A percentile compares a stretch with the other conserved stretches of the same genome.
Evolutionary conservation across 2,888 invertebrate genomes (phyloP).

Genomic region (Hofmannophila pseudospretella): DNA sequence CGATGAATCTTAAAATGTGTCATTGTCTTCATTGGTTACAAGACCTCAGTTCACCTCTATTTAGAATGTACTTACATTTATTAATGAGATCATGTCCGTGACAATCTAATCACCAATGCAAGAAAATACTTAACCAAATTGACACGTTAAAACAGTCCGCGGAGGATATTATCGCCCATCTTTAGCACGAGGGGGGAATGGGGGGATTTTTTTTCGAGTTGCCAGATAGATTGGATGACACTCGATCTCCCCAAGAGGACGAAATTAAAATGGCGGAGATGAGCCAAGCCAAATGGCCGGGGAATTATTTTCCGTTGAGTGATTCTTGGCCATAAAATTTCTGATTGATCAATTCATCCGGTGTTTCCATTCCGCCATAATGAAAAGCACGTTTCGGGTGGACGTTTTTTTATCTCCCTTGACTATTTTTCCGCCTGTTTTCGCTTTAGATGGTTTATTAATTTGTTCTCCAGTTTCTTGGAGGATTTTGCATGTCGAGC

Average conservation of each 20-base stretch:
- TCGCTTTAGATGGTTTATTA: slow-evolving; percentile 73
- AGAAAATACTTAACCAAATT: slow-evolving; percentile 14
- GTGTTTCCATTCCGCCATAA: slow-evolving; percentile 67
- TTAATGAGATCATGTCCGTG: too few species aligned
- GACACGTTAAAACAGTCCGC: slow-evolving; percentile 43
- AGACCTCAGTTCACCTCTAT: too few species aligned
- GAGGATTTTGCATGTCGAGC: slow-evolving; percentile 14
- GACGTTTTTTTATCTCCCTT: slow-evolving; percentile 52
- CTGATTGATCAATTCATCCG: slow-evolving; percentile 77
- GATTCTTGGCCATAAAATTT: slow-evolving; percentile 75
- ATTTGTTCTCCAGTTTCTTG: slow-evolving; percentile 34
- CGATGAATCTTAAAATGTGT: too few species aligned
- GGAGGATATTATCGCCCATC: slow-evolving; percentile 56
- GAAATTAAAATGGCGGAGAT: slow-evolving; percentile 76
- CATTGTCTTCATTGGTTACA: too few species aligned
- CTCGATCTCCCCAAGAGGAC: slow-evolving; percentile 75
- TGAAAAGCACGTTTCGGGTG: slow-evolving; percentile 68
- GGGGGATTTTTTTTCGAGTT: slow-evolving; percentile 55
- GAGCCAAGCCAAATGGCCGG: slow-evolving; percentile 68
- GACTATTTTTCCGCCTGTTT: slow-evolving; percentile 73
- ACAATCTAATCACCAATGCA: background rate
- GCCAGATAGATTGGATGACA: slow-evolving; percentile 77
- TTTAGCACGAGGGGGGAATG: slow-evolving; percentile 32
- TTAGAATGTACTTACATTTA: too few species aligned
- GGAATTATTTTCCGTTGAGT: slow-evolving; percentile 77